phyloP scores from a whole-genome alignment of 2,797 vertebrate genomes.

The Percopsis omiscomaycus region DNA sequence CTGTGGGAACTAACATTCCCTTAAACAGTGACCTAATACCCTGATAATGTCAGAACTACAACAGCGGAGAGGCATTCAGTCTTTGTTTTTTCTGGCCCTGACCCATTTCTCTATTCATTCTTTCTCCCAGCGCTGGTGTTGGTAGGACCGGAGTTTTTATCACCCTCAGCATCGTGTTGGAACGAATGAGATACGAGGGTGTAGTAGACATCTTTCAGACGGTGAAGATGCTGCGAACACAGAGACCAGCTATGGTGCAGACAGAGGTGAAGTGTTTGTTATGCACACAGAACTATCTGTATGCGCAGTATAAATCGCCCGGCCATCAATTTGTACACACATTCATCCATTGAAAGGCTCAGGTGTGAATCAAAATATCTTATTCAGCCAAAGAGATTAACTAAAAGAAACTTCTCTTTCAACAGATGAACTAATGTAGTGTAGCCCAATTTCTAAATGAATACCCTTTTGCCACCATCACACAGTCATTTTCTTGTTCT shows the following conservation, averaged over 20 bases:
- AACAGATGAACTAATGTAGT: conserved; percentile 10
- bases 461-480: neutral
- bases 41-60: too few species aligned
- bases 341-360: conserved; percentile 10
- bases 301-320: conserved; percentile 5
- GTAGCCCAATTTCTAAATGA: conserved; percentile 30
- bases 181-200: conserved; percentile 99
- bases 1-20: too few species aligned
- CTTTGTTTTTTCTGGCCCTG: too few species aligned
- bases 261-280: conserved; percentile 86
- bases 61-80: too few species aligned
- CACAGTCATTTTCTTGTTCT: conserved; percentile 2
- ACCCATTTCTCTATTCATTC: too few species aligned
- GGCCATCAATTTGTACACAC: neutral
- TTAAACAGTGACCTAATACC: too few species aligned
- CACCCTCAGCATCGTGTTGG: conserved; percentile 98
- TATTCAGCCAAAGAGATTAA: conserved; percentile 29
- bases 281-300: neutral
- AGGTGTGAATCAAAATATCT: conserved; percentile 17
- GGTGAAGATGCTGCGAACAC: conserved; percentile 98
- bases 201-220: conserved; percentile 99
- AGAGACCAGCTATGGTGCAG: conserved; percentile 99
- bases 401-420: conserved; percentile 19
- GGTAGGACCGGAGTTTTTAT: conserved; percentile 99
- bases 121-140: conserved; percentile 87